phyloP scores from a whole-genome alignment of 2,113 vertebrate species.

The Gracilinanus agilis region DNA sequence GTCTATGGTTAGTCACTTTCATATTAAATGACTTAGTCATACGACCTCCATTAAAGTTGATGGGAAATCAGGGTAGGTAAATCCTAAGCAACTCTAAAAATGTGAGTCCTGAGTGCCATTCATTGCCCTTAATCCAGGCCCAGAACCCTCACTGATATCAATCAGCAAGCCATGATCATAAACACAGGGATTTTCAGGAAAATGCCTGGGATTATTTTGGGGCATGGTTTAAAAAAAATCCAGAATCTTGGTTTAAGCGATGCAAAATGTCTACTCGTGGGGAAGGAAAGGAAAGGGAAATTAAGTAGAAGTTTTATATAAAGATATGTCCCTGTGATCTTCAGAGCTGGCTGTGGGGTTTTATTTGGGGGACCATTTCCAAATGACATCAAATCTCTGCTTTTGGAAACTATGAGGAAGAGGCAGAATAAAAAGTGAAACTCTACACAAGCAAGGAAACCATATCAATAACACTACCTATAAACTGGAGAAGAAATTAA shows the following conservation, averaged over 20 bases:
- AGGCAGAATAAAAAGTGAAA: constrained; percentile 76
- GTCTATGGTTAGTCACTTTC: constrained; percentile 67
- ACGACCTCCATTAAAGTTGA: constrained; percentile 39
- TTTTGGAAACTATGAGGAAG: constrained; percentile 75
- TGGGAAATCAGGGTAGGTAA: constrained; percentile 21
- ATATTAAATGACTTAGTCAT: constrained; percentile 62
- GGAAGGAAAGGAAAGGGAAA: neutral
- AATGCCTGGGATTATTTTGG: constrained; percentile 74
- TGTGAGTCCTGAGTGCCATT: neutral
- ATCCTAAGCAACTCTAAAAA: constrained; percentile 33
- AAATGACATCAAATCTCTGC: constrained; percentile 74
- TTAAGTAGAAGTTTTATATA: neutral
- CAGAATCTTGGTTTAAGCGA: constrained; percentile 57
- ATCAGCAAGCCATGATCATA: constrained; percentile 50
- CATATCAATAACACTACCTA: constrained; percentile 57
- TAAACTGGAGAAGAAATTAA: constrained; percentile 67
- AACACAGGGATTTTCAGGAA: constrained; percentile 50
- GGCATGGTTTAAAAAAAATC: constrained; percentile 66
- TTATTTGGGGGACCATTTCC: constrained; percentile 63
- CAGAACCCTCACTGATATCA: constrained; percentile 47
- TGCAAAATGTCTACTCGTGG: constrained; percentile 40
- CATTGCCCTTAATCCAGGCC: neutral
- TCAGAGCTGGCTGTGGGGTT: constrained; percentile 47
- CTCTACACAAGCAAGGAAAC: constrained; percentile 58
- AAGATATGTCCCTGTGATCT: constrained; percentile 14